These are phyloP conservation scores for Maccullochella peelii DNA, from an alignment of 2,113 vertebrate species.

Conservation along the genomic window DNA sequence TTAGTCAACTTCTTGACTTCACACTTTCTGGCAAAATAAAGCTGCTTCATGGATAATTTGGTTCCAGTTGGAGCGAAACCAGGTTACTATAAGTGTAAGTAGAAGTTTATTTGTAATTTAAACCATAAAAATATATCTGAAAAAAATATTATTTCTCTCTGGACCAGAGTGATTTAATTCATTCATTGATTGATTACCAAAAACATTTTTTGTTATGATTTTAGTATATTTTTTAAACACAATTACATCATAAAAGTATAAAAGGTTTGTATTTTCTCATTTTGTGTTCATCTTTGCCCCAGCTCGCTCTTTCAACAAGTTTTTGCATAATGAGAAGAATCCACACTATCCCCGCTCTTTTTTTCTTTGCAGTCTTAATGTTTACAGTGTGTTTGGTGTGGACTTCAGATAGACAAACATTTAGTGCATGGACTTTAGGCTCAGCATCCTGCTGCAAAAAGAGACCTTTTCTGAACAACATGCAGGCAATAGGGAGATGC, in stretches of 20 bases:
- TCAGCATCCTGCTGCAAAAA: not conserved
- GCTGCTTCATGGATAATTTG: not conserved
- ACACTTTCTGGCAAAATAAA: not conserved
- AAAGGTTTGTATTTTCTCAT: not conserved
- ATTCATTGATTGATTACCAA: not conserved
- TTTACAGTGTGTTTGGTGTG: not conserved
- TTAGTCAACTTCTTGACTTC: not conserved
- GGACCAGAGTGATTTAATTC: not conserved
- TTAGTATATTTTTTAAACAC: not conserved
- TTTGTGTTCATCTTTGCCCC: not conserved
- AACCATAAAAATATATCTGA: slow-evolving; percentile 3
- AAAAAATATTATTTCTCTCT: not conserved
- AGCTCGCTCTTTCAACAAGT: not conserved
- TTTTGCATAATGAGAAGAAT: not conserved
- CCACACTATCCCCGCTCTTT: not conserved
- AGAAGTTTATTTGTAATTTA: slow-evolving; percentile 2
- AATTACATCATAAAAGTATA: not conserved
- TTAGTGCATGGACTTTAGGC: not conserved
- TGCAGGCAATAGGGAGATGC: not conserved
- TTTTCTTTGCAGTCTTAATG: not conserved
- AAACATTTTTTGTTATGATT: too few species aligned
- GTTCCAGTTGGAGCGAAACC: not conserved
- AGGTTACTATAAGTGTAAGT: not conserved
- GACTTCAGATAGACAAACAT: not conserved
- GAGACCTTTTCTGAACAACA: not conserved